Conservation (phyloP, 1,140 invertebrate genomes). For the Hylyphantes graminicola region DNA sequence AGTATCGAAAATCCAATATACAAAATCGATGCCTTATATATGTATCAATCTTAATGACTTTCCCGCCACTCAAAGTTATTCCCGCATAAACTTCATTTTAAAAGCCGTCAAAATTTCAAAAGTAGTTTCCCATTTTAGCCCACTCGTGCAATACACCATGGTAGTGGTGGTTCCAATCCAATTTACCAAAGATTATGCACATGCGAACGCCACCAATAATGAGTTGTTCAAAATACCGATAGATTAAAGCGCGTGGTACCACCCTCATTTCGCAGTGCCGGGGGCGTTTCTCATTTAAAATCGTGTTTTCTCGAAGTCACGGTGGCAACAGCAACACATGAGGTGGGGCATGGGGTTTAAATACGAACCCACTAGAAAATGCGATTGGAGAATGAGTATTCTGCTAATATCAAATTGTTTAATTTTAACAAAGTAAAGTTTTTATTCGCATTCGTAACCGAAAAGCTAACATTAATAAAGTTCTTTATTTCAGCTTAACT, state of each 20-base stretch:
- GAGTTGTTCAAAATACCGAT: constrained; percentile 42
- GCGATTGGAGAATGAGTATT: too few species aligned
- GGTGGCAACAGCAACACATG: constrained; percentile 10
- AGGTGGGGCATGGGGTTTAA: neutral
- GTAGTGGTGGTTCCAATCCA: constrained; percentile 16
- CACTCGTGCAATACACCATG: neutral
- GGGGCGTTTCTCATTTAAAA: constrained; percentile 21
- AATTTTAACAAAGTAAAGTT: too few species aligned
- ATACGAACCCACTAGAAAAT: too few species aligned
- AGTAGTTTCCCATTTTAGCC: constrained; percentile 25
- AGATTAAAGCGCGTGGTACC: constrained; percentile 21
- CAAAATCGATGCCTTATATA: too few species aligned
- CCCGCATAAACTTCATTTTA: constrained; percentile 15
- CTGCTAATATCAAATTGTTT: too few species aligned
- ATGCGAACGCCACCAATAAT: constrained; percentile 37
- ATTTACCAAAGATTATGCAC: constrained; percentile 39
- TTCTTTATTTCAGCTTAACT: too few species aligned
- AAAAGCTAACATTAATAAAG: too few species aligned
- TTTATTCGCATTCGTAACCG: too few species aligned
- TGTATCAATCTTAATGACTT: constrained; percentile 34
- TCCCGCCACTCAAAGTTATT: constrained; percentile 7
- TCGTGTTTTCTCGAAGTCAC: constrained; percentile 5
- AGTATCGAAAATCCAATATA: too few species aligned
- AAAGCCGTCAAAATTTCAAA: constrained; percentile 14
- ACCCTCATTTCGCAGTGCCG: constrained; percentile 4